Conservation (phyloP, 2,888 invertebrate species). For the Cryptocheilus praepositus region DNA sequence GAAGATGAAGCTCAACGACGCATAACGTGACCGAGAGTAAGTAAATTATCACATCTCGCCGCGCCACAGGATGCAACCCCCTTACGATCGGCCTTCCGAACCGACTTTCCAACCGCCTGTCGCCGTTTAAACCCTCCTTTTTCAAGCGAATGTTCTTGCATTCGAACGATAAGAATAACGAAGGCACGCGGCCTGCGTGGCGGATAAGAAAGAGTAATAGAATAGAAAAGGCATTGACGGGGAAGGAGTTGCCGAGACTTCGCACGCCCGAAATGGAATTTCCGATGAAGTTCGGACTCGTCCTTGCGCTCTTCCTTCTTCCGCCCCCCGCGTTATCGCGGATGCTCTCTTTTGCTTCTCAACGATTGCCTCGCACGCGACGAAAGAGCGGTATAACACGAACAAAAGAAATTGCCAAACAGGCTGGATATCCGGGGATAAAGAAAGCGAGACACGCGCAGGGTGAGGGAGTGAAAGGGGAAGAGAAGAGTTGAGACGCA, state of each 20-base stretch:
- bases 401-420: not conserved
- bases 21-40: too few relatives aligned
- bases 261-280: constrained; percentile 49
- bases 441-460: constrained; percentile 7
- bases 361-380: constrained; percentile 7
- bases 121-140: too few relatives aligned
- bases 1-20: too few relatives aligned
- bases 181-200: not conserved
- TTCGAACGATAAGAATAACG: constrained; percentile 23
- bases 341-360: not conserved
- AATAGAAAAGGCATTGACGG: constrained; percentile 4
- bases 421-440: constrained; percentile 7
- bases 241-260: constrained; percentile 40
- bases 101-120: too few relatives aligned
- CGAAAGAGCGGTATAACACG: not conserved
- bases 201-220: constrained; percentile 9
- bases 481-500: too few relatives aligned
- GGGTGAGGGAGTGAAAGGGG: not conserved
- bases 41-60: too few relatives aligned
- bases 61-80: too few relatives aligned
- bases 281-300: constrained; percentile 49
- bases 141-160: not conserved
- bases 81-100: too few relatives aligned
- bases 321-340: not conserved
- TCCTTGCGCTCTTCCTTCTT: constrained; percentile 5